phyloP scores from a whole-genome alignment of 2,888 invertebrate genomes.

The Chelonus formosanus region DNA sequence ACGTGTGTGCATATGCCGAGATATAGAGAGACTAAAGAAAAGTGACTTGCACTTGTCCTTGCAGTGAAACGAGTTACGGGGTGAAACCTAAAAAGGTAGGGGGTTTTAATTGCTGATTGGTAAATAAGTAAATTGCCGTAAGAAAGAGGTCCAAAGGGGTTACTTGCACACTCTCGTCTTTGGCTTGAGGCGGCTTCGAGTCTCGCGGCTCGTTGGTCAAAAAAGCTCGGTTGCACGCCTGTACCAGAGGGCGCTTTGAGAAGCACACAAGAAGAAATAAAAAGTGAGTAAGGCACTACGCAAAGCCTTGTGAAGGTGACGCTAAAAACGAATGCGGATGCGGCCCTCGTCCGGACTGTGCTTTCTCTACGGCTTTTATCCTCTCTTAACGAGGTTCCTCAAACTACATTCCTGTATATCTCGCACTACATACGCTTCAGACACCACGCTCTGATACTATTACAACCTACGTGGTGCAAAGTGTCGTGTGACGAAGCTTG shows the following conservation, averaged over 20 bases:
- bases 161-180: constrained; percentile 10
- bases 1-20: constrained; percentile 16
- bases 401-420: constrained; percentile 18
- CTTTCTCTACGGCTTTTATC: constrained; percentile 44
- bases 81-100: constrained; percentile 1
- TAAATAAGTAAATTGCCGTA: constrained; percentile 58
- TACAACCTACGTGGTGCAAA: constrained; percentile 15
- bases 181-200: constrained; percentile 7
- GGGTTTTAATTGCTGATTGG: constrained; percentile 58
- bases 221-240: constrained; percentile 14
- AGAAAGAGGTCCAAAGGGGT: constrained; percentile 41
- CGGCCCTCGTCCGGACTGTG: constrained; percentile 37
- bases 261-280: constrained; percentile 9
- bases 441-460: constrained; percentile 2
- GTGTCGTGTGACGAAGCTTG: constrained; percentile 30
- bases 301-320: constrained; percentile 13
- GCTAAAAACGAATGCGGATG: constrained; percentile 35
- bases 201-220: constrained; percentile 40
- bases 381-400: constrained; percentile 47
- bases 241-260: constrained; percentile 15
- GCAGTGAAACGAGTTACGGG: not conserved
- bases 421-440: not conserved
- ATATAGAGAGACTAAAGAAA: constrained; percentile 10
- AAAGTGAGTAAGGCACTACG: not conserved
- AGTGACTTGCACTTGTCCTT: constrained; percentile 7